Base-by-base conservation (phyloP, 2,888 invertebrate genomes). In the Cosmia pyralina region DNA sequence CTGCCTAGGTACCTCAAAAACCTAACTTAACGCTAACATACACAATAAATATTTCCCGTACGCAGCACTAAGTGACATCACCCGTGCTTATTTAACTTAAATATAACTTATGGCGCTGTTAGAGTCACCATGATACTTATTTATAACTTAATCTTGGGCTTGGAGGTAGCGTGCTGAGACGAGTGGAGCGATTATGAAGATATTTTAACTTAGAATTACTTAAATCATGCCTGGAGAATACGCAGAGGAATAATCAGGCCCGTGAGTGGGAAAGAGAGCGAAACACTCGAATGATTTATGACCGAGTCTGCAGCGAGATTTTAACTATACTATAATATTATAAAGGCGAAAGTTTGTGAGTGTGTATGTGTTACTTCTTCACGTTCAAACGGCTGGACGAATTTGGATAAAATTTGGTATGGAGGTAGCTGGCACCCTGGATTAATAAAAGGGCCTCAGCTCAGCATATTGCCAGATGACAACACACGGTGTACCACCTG, bases 21-120 rank as follows among this genome's bases (percentile, higher is more conserved):
- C 22, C 5, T 53, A 73, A 55, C 28, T 74, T 74, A 60, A 22
- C 11, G 4, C 11, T 64, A 72, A 64, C 55, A 65, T 67, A 48
- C 53, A 19, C n/a, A 71, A 76, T 46, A 48, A 71, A 76, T 46
- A 48, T 68, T 73, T 28, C 41, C 66, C 66, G 34, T 71, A 50
- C 11, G 46, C 55, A 53, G 55, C n/a, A 4, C 68, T 78, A 75
- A 83, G 75, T 82, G 80, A 82, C 82, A 72, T 69, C 72, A 67
- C 70, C 57, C 10, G 44, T 41, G 62, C 74, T 84, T 85, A 84
- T 81, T 79, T 78, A 59, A 82, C 79, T 80, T 87, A 83, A 85
- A 77, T 86, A 88, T 90, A 90, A 90, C 83, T 87, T 88, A 89
- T 72, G 75, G 68, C 79, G 85, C 87, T 88, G 89, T 91, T 90